These are phyloP conservation scores for Cataglyphis livida DNA, from an alignment of 2,888 invertebrate species.

Conservation along the genomic window DNA sequence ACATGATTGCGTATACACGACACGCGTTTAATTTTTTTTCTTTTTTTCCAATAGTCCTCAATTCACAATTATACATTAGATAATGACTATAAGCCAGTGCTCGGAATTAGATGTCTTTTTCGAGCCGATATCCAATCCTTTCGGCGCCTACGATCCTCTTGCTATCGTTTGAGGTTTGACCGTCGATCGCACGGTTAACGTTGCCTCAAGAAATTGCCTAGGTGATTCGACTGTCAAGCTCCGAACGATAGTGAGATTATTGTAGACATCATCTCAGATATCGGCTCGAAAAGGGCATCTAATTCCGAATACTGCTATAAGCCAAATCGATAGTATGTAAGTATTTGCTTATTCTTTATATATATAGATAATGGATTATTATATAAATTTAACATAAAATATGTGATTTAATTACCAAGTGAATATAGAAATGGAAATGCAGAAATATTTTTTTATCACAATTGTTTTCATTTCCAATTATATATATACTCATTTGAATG, in stretches of 20 bases:
- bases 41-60: constrained; percentile 1
- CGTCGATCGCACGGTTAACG: no score
- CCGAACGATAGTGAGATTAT: no score
- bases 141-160: no score
- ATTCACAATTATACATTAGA: constrained; percentile 37
- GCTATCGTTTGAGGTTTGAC: no score
- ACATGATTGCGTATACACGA: neutral
- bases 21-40: constrained; percentile 16
- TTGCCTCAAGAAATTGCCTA: no score
- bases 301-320: neutral
- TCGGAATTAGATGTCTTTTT: no score
- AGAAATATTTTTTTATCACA: constrained; percentile 5
- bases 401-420: neutral
- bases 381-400: neutral
- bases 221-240: no score
- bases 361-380: neutral
- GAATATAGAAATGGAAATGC: neutral
- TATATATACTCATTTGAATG: neutral
- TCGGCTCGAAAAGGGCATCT: no score
- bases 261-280: no score
- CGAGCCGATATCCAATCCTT: no score
- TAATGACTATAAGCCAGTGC: constrained; percentile 45
- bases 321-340: constrained; percentile 49
- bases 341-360: constrained; percentile 45
- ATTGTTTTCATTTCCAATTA: neutral